Conservation (phyloP, 2,113 vertebrate genomes). For the Thryonomys swinderianus region DNA sequence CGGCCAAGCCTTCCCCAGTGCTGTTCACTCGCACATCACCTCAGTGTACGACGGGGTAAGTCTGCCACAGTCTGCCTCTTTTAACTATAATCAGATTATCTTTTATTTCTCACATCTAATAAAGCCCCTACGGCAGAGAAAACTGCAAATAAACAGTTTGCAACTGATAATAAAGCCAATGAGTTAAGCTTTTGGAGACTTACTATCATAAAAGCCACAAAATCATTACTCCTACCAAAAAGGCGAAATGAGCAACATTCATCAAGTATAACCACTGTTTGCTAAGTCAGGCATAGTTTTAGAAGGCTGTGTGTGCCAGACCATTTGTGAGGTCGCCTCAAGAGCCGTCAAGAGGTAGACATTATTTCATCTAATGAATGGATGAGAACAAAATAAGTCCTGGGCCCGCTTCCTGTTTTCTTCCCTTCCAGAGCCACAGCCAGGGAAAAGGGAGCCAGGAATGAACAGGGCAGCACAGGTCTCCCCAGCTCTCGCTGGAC, state of each 20-base stretch:
- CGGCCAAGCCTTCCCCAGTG: neutral
- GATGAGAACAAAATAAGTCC: neutral
- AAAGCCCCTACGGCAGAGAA: neutral
- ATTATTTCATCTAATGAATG: constrained; percentile 71
- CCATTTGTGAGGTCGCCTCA: neutral
- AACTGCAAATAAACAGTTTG: neutral
- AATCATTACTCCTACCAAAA: constrained; percentile 33
- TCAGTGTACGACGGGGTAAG: neutral
- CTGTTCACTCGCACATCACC: neutral
- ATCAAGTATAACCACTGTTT: neutral
- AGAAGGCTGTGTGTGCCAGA: neutral
- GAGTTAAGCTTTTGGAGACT: neutral
- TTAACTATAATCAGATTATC: neutral
- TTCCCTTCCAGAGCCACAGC: constrained; percentile 10
- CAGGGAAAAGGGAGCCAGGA: neutral
- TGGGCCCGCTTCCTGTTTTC: neutral
- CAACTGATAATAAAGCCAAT: neutral
- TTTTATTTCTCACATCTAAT: constrained; percentile 20
- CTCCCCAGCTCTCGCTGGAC: neutral
- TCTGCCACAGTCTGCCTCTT: neutral
- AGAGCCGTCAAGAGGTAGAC: constrained; percentile 6
- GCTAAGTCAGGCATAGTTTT: neutral
- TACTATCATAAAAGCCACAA: neutral
- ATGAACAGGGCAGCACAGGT: neutral
- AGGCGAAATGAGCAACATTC: neutral